phyloP scores from a whole-genome alignment of 2,888 invertebrate genomes.

The Pseudococcus longispinus region DNA sequence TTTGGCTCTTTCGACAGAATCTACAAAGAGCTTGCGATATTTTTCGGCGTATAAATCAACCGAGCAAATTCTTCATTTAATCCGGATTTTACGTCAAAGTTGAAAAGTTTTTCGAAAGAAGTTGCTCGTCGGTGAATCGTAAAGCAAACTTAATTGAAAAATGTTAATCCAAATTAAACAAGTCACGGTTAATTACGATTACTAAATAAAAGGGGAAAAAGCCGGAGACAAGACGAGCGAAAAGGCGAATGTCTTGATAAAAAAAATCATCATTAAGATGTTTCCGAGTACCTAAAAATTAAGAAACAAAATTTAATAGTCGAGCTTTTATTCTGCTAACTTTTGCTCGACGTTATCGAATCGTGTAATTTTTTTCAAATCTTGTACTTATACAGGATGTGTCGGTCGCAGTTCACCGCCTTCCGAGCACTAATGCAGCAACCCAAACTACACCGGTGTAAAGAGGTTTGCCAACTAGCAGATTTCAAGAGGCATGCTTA shows the following conservation, averaged over 20 bases:
- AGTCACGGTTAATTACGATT: conserved; percentile 10
- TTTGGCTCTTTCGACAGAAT: neutral
- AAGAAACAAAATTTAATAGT: neutral
- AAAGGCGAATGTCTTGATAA: neutral
- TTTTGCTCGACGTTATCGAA: neutral
- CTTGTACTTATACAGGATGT: neutral
- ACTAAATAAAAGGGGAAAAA: neutral
- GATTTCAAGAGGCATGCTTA: neutral
- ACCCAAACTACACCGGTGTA: neutral
- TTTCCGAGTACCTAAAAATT: neutral
- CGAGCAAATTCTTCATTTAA: neutral
- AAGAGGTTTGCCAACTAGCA: neutral
- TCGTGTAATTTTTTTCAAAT: neutral
- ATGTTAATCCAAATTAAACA: neutral
- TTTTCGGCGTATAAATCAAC: neutral
- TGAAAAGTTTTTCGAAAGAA: neutral
- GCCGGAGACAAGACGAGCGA: neutral
- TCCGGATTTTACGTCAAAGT: neutral
- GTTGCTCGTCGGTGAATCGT: neutral
- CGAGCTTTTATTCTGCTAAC: neutral
- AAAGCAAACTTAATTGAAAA: neutral
- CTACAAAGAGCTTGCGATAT: neutral
- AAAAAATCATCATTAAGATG: neutral
- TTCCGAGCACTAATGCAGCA: neutral
- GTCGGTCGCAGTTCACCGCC: neutral